A percentile compares a stretch with the other conserved stretches of the same genome.
These are phyloP conservation scores for Conops quadrifasciatus DNA, from an alignment of 2,888 invertebrate genomes.

Conservation along the genomic window DNA sequence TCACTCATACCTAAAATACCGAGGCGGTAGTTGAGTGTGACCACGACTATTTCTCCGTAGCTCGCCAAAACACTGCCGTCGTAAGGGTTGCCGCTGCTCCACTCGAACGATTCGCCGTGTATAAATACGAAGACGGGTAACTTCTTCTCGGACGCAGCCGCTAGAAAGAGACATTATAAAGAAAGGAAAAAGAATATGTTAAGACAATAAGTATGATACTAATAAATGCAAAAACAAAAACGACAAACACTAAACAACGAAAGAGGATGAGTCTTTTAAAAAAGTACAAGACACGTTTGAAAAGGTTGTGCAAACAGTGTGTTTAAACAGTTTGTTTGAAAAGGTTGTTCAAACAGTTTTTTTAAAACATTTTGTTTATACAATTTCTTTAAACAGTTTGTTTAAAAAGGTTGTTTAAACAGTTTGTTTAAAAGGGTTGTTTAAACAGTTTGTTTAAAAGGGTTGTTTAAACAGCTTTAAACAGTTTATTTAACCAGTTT, in stretches of 20 bases:
- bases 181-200: conserved; percentile 20
- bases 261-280: too few relatives aligned
- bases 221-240: conserved; percentile 20
- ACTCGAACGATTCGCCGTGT: conserved; percentile 78
- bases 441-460: too few relatives aligned
- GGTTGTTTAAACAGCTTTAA: too few relatives aligned
- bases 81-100: conserved; percentile 96
- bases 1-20: conserved; percentile 74
- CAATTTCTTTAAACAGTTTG: too few relatives aligned
- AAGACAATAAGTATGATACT: neutral
- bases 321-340: too few relatives aligned
- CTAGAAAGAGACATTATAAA: conserved; percentile 47
- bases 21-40: conserved; percentile 95
- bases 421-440: too few relatives aligned
- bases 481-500: too few relatives aligned
- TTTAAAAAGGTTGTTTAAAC: too few relatives aligned
- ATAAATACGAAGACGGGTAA: conserved; percentile 65
- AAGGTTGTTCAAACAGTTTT: too few relatives aligned
- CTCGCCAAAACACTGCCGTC: conserved; percentile 95
- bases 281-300: conserved; percentile 48
- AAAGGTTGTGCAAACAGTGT: too few relatives aligned
- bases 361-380: too few relatives aligned
- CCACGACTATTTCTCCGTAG: conserved; percentile 90
- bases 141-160: conserved; percentile 64
- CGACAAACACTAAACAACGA: too few relatives aligned